Evolutionary conservation across 2,888 invertebrate genomes (phyloP), one percentile per base, ranked within the genome.

Genomic region (Melipona beecheii): DNA sequence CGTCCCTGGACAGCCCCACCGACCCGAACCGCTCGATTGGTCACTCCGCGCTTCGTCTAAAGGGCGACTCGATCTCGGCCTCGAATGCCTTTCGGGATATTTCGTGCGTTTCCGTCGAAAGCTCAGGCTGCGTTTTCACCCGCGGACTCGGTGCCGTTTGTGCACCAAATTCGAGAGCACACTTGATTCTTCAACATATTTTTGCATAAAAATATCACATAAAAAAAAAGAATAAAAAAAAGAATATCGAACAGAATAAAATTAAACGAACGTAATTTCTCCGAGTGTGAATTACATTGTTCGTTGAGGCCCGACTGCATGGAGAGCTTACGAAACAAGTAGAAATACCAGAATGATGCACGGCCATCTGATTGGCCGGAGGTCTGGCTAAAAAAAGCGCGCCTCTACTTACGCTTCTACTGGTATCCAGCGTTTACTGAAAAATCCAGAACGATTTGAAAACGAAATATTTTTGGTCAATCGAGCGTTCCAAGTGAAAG

Each of bases 1-100:
- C 79, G 83, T 71, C 72, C 81, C 86, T 81, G 56, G 65, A 73
- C 78, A 81, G 81, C 70, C 86, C 79, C 83, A 75, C 87, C 89
- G 82, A 89, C 76, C 82, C 78, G 85, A 81, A 91, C 84, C 91
- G 89, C 84, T 89, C 90, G 90, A 90, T 90, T 87, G 91, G 89
- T 90, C 86, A 83, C 85, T 87, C 83, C 85, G 86, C 85, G 86
- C 85, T 89, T 83, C 90, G 84, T 78, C 82, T 87, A 89, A 90
- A 89, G 81, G 87, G 82, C 83, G 78, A 90, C 85, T 77, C 84
- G 84, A 74, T 81, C 86, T 78, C 75, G 58, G 78, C 80, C 83
- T 90, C 90, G 86, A 77, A 80, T 74, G 58, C 68, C 73, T 71
- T 72, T 87, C 86, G 90, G 89, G 49, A 65, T 3, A 58, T 17